Conservation (phyloP, 92 coral and sea anemone genomes). For the Bergia sp. region DNA sequence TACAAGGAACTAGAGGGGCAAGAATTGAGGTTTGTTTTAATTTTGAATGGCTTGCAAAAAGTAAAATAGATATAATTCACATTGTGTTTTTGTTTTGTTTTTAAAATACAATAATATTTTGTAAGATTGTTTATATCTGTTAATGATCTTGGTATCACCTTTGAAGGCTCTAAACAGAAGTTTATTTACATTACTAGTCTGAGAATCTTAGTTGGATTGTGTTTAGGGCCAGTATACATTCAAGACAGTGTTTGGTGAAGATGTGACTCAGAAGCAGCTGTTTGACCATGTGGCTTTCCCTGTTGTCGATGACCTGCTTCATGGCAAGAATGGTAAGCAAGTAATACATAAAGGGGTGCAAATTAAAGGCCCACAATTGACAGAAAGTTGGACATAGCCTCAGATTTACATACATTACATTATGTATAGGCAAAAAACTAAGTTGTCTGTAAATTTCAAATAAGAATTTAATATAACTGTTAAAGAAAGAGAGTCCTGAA, state of each 20-base stretch:
- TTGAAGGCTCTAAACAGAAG: neutral
- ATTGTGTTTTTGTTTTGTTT: neutral
- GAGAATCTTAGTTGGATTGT: neutral
- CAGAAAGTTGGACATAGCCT: no score
- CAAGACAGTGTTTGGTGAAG: conserved; percentile 85
- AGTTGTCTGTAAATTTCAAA: no score
- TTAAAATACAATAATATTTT: no score
- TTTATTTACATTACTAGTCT: neutral
- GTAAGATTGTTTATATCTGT: no score
- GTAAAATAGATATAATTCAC: neutral
- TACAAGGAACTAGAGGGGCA: conserved; percentile 43
- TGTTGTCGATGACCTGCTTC: conserved; percentile 88
- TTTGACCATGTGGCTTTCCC: conserved; percentile 89
- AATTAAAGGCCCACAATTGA: no score
- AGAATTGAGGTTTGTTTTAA: conserved; percentile 36
- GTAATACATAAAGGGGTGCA: neutral
- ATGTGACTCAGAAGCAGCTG: conserved; percentile 80
- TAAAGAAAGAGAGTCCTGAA: no score
- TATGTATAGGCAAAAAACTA: no score
- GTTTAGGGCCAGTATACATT: conserved; percentile 91
- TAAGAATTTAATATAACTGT: no score
- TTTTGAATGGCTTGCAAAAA: neutral
- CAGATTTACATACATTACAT: neutral
- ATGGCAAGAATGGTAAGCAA: conserved; percentile 91
- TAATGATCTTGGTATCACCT: neutral